These are phyloP conservation scores for Hippoglossus stenolepis DNA, from an alignment of 2,113 vertebrate genomes.

Conservation along the genomic window DNA sequence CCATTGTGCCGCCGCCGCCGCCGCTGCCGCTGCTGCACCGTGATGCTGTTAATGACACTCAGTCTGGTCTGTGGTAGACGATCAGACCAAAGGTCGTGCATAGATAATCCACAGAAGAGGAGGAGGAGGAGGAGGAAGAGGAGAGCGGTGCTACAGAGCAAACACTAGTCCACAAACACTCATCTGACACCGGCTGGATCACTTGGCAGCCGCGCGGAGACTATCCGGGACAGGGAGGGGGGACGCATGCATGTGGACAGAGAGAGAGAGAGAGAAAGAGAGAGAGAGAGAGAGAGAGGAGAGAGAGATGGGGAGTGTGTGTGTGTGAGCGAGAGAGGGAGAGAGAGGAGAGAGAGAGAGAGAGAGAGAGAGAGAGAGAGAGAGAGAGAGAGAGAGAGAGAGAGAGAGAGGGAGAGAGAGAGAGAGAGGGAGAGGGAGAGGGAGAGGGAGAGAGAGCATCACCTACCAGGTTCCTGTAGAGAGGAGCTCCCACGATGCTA, in stretches of 20 bases:
- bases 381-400: conserved; percentile 57
- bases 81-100: conserved; percentile 94
- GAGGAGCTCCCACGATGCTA: conserved; percentile 86
- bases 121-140: neutral
- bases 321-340: neutral
- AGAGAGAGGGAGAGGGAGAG: neutral
- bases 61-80: conserved; percentile 85
- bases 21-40: conserved; percentile 68
- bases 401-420: neutral
- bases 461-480: conserved; percentile 94
- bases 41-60: conserved; percentile 80
- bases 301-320: neutral
- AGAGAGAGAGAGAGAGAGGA: neutral
- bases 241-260: conserved; percentile 59
- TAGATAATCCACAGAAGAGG: conserved; percentile 85
- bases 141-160: conserved; percentile 76
- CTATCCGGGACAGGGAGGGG: conserved; percentile 52
- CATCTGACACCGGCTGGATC: conserved; percentile 79
- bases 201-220: conserved; percentile 56
- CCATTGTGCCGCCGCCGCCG: conserved; percentile 54
- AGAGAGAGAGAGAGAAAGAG: neutral
- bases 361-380: too few relatives aligned
- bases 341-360: neutral
- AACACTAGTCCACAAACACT: conserved; percentile 84
- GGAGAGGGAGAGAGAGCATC: conserved; percentile 70